Evolutionary conservation across 1,140 invertebrate genomes (phyloP).

Genomic region (Drosophila tani): DNA sequence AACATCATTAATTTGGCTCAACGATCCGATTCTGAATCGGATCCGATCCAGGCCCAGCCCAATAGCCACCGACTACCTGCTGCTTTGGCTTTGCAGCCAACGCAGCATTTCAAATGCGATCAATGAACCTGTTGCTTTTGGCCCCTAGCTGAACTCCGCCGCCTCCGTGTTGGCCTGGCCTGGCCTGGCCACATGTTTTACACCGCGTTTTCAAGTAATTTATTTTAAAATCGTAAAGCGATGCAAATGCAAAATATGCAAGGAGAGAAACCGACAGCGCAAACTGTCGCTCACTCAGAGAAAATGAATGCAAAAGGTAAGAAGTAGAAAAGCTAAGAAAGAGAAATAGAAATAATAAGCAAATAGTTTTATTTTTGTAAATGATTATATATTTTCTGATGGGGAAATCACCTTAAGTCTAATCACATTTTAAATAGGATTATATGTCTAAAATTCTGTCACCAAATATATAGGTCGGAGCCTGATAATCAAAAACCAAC

Average conservation of each 20-base stretch:
- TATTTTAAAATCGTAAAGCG: conserved; percentile 72
- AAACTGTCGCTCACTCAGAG: background rate
- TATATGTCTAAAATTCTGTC: too few species aligned
- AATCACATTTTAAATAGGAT: too few species aligned
- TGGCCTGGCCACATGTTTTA: conserved; percentile 61
- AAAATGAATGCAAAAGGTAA: background rate
- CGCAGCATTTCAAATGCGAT: conserved; percentile 77
- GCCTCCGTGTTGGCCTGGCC: background rate
- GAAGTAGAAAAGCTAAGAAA: too few species aligned
- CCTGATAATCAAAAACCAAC: too few species aligned
- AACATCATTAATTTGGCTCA: conserved; percentile 70
- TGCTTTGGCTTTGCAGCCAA: conserved; percentile 31
- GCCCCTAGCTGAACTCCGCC: conserved; percentile 22
- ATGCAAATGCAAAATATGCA: conserved; percentile 77
- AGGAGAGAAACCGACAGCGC: conserved; percentile 3
- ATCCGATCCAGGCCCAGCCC: conserved; percentile 36
- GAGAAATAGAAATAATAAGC: too few species aligned
- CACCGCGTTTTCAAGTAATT: conserved; percentile 75
- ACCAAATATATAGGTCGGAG: too few species aligned
- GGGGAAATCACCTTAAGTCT: too few species aligned
- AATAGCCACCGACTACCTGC: conserved; percentile 43
- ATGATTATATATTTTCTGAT: too few species aligned
- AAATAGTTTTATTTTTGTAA: too few species aligned
- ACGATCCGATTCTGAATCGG: conserved; percentile 45
- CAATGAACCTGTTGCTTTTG: conserved; percentile 70